Base-by-base conservation (phyloP, 2,888 invertebrate genomes). In the Taphrorychus bicolor region DNA sequence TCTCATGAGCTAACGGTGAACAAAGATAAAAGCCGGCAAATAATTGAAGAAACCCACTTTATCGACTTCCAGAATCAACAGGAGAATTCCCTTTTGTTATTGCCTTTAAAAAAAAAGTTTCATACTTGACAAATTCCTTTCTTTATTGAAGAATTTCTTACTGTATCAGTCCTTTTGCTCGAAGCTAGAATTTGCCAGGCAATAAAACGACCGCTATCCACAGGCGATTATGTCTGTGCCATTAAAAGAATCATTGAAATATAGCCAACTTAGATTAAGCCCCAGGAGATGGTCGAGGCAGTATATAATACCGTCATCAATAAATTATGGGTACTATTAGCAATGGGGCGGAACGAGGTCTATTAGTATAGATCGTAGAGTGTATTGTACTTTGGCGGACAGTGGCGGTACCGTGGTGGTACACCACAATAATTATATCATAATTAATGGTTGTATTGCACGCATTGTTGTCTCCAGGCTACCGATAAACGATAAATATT, bases 201-300 rank as follows among this genome's bases (percentile, higher is more conserved):
- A 32, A 11, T 9, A 32, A 32, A 32, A 32, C 32, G 32, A 32
- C 32, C 11, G 9, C 32, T 32, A 7, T 32, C 32, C 32, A 32
- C 32, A 11, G 32, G 32, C 32, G 32, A 32, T 32, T 32, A 32
- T 11, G 32, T 32, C 11, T 11, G 32, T 45, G 45, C 45, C 17
- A 45, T 45, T 45, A 45, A 45, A 45, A 45, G 45, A 45, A 45
- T 45, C 17, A 45, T 45, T 45, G 45, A 45, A 45, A 45, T 45
- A 45, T 45, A 16, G 45, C 45, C 5, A 45, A 45, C 45, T 45
- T 45, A n/a, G 14, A 45, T 45, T 45, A 45, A 45, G 17, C 14
- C 45, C 45, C 45, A 14, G 17, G 45, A 45, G 45, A 45, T 45
- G 11, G 32, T 32, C 32, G 5, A 32, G 32, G 32, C 11, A 16